Base-by-base conservation (phyloP, 1,140 invertebrate genomes). In the Trichoplusia ni region DNA sequence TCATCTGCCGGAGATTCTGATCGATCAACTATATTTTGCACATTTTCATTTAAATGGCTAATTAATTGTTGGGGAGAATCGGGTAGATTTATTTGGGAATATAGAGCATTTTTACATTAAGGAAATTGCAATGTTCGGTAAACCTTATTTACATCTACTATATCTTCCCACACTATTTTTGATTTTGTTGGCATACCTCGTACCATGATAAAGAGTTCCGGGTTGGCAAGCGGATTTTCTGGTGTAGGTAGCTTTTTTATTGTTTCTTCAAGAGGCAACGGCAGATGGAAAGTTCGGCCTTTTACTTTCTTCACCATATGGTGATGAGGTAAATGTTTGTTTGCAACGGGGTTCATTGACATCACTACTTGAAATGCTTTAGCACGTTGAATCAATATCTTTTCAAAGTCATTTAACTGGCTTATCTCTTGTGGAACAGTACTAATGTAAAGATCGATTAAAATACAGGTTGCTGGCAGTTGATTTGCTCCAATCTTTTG, bases 161-260 rank as follows among this genome's bases (percentile, higher is more conserved):
- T 56, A 49, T 69, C 62, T 19, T 73, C 38, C 71, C 67, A 73
- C 4, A 73, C n/a, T 27, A 69, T 66, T 49, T 73, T 73, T 8
- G 63, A 44, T 58, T 72, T 72, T 42, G 40, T 72, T 61, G 64
- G 71, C 11, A 6, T 47, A 14, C 67, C 35, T 64, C 71, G 56
- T 19, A 74, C 61, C 23, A 70, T 53, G 38, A 74, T 68, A 49
- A 38, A 74, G 0, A 74, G 3, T 64, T 74, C 71, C 14, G 11
- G 67, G 23, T 73, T 69, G 7, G 7, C 60, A 21, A 69, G 19
- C 8, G 66, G 46, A n/a, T 74, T 5, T 59, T 66, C 61, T 29
- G 64, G 60, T 62, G 9, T 67, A 18, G 59, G 64, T 9, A 74
- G 19, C 16, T 70, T 74, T 51, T 70, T 69, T 7, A 73, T 53